Base-by-base conservation (phyloP, 2,888 invertebrate species). In the Steinernema hermaphroditum region DNA sequence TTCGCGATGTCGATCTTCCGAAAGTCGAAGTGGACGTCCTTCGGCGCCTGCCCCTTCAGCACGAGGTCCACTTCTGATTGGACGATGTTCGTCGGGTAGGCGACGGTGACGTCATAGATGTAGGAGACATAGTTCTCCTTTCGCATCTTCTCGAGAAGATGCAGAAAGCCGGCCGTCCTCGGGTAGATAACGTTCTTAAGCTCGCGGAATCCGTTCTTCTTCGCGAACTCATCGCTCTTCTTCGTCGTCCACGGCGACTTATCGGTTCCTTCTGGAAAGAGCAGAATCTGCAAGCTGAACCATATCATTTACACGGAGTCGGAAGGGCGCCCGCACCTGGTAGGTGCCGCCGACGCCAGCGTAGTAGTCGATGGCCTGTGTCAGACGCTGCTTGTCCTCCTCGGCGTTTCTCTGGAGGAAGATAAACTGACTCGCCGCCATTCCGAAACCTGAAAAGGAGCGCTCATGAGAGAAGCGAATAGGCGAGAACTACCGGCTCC, bases 261-360 rank as follows among this genome's bases (percentile, higher is more conserved):
- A 86, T 94, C 93, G 0, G 94, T 94, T 16, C 94, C 94, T 88
- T 94, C 94, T 0, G 94, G 94, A 85, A 92, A 91, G 78, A 94
- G 89, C 34, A 94, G 88, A 50, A 94, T 88, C 88, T 93, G 90
- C 83, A 81, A 24, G 24, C 37, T 69, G 49, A 37, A 46, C 22
- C 46, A n/a, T 37, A 41, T 70, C n/a, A 62, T 68, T 49, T 16
- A 6, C 41, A 6, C 16, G 16, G 29, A 29, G 4, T 27, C 41
- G 9, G n/a, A 4, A 32, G 9, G 12, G 4, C 27, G 1, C 19
- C 22, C 27, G 62, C 79, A 88, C 88, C 85, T 89, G 88, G 72
- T 88, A 88, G 68, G 90, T 90, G 83, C 91, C 91, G 9, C 89
- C 88, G 69, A 92, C 88, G 74, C 91, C 90, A 54, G 90, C 89